Evolutionary conservation across 2,888 invertebrate genomes (phyloP).

Genomic region (Chaitophorus viminalis): DNA sequence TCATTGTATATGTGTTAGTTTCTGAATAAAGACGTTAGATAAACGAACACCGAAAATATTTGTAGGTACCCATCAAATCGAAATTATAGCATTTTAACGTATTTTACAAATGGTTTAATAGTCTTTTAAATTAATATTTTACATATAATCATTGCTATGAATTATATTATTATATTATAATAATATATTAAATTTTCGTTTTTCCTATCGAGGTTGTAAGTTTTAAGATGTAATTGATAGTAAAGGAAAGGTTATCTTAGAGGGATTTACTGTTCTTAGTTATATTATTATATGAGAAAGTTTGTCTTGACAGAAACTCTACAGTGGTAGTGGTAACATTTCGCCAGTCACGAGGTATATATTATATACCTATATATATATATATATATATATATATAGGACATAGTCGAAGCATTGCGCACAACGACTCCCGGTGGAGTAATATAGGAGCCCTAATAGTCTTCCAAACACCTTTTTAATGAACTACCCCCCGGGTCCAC

Average conservation of each 20-base stretch:
- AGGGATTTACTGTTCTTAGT: conserved; percentile 51
- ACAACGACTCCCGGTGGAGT: conserved; percentile 70
- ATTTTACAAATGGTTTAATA: too few relatives aligned
- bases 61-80: too few relatives aligned
- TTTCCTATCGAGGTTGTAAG: not conserved
- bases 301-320: conserved; percentile 53
- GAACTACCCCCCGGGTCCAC: conserved; percentile 70
- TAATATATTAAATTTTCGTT: not conserved
- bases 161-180: not conserved
- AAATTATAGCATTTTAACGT: too few relatives aligned
- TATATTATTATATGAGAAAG: conserved; percentile 51
- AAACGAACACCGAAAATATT: too few relatives aligned
- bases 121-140: too few relatives aligned
- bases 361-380: too few relatives aligned
- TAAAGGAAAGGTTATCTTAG: conserved; percentile 24
- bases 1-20: too few relatives aligned
- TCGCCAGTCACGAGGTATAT: conserved; percentile 42
- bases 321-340: conserved; percentile 39
- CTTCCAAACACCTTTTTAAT: conserved; percentile 80
- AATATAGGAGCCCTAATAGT: conserved; percentile 76
- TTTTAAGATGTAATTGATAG: conserved; percentile 16
- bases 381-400: conserved; percentile 37
- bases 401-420: conserved; percentile 44
- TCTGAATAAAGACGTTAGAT: too few relatives aligned
- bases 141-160: too few relatives aligned